Evolutionary conservation across 2,797 vertebrate genomes (phyloP).

Genomic region (Rhinatrema bivittatum): DNA sequence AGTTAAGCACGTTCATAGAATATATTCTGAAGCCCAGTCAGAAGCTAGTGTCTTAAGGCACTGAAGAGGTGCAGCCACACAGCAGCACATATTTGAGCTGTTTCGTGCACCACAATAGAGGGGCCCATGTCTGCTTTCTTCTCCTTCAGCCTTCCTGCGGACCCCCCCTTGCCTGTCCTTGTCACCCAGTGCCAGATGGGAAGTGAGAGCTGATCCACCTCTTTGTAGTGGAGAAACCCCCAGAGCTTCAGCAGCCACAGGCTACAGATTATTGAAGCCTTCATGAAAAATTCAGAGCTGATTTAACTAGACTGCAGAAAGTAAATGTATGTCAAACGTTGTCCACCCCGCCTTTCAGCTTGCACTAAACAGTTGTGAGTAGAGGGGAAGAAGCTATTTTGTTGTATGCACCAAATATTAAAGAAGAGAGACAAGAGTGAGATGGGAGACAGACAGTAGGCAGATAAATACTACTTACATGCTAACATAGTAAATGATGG

Average conservation of each 20-base stretch:
- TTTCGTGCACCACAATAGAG: conserved; percentile 65
- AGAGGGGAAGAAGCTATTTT: conserved; percentile 18
- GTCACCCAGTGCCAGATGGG: conserved; percentile 96
- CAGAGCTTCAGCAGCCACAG: conserved; percentile 73
- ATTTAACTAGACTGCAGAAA: conserved; percentile 78
- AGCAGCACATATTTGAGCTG: conserved; percentile 60
- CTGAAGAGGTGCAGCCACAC: conserved; percentile 43
- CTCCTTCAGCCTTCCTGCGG: conserved; percentile 67
- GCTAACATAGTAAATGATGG: too few relatives aligned
- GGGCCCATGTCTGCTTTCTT: conserved; percentile 60
- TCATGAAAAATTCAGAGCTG: conserved; percentile 93
- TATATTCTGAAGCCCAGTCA: conserved; percentile 56
- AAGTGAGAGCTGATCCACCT: conserved; percentile 91
- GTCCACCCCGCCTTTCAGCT: conserved; percentile 55
- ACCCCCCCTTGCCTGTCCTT: conserved; percentile 66
- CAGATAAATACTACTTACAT: too few relatives aligned
- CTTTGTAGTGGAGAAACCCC: conserved; percentile 90
- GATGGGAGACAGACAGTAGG: too few relatives aligned
- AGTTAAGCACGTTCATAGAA: conserved; percentile 51
- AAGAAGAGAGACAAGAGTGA: too few relatives aligned
- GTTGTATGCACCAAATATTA: too few relatives aligned
- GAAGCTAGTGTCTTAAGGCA: conserved; percentile 59
- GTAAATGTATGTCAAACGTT: conserved; percentile 66
- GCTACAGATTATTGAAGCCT: conserved; percentile 75
- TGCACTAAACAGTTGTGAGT: conserved; percentile 17